Percentiles rank a stretch among this genome's conserved stretches.
Conservation (phyloP, 2,113 vertebrate genomes). For the Ginglymostoma cirratum region DNA sequence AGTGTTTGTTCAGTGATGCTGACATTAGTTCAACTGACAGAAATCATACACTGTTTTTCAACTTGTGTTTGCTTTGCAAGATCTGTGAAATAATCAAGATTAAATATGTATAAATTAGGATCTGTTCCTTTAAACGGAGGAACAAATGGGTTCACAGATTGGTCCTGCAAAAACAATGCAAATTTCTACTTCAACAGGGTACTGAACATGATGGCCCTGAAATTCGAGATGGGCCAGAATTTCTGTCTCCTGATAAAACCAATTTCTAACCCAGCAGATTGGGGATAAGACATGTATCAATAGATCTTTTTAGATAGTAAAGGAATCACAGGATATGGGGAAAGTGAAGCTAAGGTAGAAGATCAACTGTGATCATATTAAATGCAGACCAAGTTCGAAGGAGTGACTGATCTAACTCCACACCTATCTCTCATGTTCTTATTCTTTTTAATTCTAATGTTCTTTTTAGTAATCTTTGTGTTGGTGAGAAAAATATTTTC, state of each 20-base stretch:
- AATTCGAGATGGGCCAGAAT: not conserved
- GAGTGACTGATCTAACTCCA: not conserved
- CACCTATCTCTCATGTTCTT: not conserved
- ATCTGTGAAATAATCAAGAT: not conserved
- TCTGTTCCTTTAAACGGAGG: not conserved
- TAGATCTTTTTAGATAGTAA: not conserved
- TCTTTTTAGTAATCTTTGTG: not conserved
- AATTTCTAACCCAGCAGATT: not conserved
- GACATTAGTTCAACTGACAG: not conserved
- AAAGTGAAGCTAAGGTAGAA: not conserved
- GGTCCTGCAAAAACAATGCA: not conserved
- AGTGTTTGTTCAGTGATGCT: constrained; percentile 15
- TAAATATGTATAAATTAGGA: not conserved
- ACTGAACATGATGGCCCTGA: not conserved
- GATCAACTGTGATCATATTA: not conserved
- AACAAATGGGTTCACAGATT: not conserved
- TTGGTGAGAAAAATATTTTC: not conserved
- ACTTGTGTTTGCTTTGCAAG: not conserved
- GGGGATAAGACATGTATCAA: not conserved
- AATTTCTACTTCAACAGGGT: not conserved
- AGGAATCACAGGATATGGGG: not conserved
- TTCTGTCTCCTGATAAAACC: not conserved
- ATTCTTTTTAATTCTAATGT: not conserved
- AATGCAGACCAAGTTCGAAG: not conserved
- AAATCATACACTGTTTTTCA: not conserved